Base-by-base conservation (phyloP, 1,140 invertebrate genomes). In the Trichonephila clavata region DNA sequence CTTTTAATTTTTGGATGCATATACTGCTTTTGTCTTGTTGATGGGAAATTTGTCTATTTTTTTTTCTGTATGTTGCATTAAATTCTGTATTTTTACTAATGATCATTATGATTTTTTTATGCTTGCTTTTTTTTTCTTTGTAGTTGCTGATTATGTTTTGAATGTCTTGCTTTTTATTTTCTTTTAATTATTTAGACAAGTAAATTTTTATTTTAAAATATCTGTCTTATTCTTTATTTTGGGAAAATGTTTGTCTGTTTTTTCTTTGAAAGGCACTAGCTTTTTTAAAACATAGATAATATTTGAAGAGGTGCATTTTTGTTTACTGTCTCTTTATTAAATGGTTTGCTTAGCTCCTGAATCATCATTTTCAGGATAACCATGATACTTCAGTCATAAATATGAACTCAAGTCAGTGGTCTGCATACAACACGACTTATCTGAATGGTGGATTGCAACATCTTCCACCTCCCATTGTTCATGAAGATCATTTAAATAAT, bases 341-440 rank as follows among this genome's bases (percentile, higher is more conserved):
- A 63, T 60, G 80, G 81, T 84, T 92, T 92, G 90, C 90, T 92
- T 92, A 92, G 90, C 61, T 92, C 90, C 90, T 92, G 90, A 92
- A 92, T 92, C 90, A 92, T 92, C 89, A 91, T 91, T 92, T 92
- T 57, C 90, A 92, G 90, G 90, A 32, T 20, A 92, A 68, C 90
- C 90, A 81, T 92, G 90, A 92, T 81, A 71, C n/a, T 43, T 50
- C 60, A 27, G 71, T 77, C 18, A n/a, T 83, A 91, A 92, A 83
- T 59, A 92, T 92, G 90, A 80, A 86, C 63, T 57, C 59, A 81
- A 65, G 32, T 86, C 80, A 14, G 61, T 92, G 90, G 90, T 81
- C 90, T 7, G 60, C 81, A 3, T 92, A 57, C 81, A 59, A 39
- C 43, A 16, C 13, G 6, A 57, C 71, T 50, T 91, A 63, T 91